Conservation (phyloP, 2,113 vertebrate genomes). For the Martes martes region DNA sequence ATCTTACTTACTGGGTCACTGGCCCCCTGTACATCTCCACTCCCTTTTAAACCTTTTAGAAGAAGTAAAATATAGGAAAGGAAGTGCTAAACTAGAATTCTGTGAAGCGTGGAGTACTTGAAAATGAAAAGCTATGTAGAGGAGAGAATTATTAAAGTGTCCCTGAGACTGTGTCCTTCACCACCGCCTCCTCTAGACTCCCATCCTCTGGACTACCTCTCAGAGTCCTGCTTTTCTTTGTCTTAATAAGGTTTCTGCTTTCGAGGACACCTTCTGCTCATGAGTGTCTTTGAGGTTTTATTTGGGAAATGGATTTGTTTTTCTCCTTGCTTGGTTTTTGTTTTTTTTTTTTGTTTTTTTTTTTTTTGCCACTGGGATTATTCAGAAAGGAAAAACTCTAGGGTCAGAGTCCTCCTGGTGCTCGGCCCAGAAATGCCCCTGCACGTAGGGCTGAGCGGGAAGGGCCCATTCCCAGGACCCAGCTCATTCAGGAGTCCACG, state of each 20-base stretch:
- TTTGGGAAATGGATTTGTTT: background rate
- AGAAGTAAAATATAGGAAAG: background rate
- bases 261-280: background rate
- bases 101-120: background rate
- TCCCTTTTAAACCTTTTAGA: background rate
- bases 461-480: too few relatives aligned
- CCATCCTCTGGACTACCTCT: too few relatives aligned
- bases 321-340: background rate
- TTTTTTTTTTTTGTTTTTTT: background rate
- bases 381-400: background rate
- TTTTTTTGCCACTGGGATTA: background rate
- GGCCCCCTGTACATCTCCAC: background rate
- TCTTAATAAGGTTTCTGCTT: background rate
- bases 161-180: background rate
- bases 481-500: accelerated
- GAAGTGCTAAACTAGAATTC: background rate
- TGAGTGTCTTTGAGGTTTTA: background rate
- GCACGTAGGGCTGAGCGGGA: accelerated
- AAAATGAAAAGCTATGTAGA: background rate
- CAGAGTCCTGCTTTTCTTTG: background rate
- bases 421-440: too few relatives aligned
- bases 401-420: background rate
- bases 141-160: background rate
- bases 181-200: accelerated
- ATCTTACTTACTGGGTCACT: background rate